Base-by-base conservation (phyloP, 2,888 invertebrate genomes). In the Muschampia plurimacula region DNA sequence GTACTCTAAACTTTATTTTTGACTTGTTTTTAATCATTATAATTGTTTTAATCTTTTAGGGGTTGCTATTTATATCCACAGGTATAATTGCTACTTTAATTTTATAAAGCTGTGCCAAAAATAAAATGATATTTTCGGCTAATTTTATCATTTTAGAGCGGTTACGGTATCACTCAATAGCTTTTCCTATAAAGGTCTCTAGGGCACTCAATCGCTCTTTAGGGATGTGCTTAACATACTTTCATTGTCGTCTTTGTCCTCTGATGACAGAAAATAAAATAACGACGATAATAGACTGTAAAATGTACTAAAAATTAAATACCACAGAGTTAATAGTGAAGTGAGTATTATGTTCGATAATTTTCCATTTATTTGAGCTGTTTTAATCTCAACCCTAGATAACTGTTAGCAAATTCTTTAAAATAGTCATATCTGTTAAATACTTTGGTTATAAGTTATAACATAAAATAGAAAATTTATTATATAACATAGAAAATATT, bases 151-250 rank as follows among this genome's bases (percentile, higher is more conserved):
- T 65, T 65, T 65, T 9, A 65, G n/a, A 36, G 41, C 44, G 59
- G 44, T 67, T 59, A 9, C 55, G 41, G 9, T 57, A 57, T 15
- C 55, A 9, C 49, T 55, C 28, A 57, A 12, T 32, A 59, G 9
- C 12, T 32, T 59, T 46, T n/a, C 67, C 41, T 32, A 15, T 10
- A 46, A 32, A 59, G 44, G n/a, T 59, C 59, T 44, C 44, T 28
- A 46, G 67, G 41, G 59, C 67, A 59, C 57, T 57, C 67, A 28
- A 57, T 15, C 59, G 59, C 67, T 59, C 59, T 67, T 59, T 8
- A 67, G 57, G 67, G 46, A 57, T n/a, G 44, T 59, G 46, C 67
- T 67, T 59, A 67, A 41, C 67, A 67, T 67, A 67, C 57, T 67
- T 67, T 44, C 32, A 28, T 13, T 59, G 32, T 59, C 32, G 59